Conservation (phyloP, 2,888 invertebrate species). For the Zootermopsis nevadensis region DNA sequence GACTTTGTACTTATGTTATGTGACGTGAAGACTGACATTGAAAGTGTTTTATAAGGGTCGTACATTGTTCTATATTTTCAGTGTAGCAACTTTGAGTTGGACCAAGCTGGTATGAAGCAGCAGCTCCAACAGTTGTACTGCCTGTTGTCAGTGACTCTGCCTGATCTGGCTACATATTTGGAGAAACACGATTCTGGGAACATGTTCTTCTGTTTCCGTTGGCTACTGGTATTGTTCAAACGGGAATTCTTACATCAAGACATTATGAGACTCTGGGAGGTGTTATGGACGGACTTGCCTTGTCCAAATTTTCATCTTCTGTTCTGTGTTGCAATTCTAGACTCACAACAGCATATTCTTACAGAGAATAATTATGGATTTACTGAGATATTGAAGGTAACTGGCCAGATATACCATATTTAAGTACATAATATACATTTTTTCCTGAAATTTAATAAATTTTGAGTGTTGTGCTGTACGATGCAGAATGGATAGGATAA, state of each 20-base stretch:
- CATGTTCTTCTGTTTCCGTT: slow-evolving; percentile 99
- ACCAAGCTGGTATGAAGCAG: slow-evolving; percentile 95
- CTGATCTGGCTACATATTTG: slow-evolving; percentile 87
- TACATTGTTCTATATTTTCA: slow-evolving; percentile 59
- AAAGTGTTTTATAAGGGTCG: background rate
- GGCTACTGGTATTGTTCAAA: slow-evolving; percentile 96
- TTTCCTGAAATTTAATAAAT: no score
- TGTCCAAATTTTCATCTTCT: slow-evolving; percentile 95
- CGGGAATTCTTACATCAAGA: slow-evolving; percentile 90
- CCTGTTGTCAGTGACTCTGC: slow-evolving; percentile 84
- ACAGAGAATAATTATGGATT: slow-evolving; percentile 94
- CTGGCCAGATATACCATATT: background rate
- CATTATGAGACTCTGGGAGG: slow-evolving; percentile 92
- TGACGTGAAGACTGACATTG: no score
- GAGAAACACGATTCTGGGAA: slow-evolving; percentile 90
- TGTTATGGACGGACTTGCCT: slow-evolving; percentile 91
- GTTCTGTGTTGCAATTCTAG: slow-evolving; percentile 93
- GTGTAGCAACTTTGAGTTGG: slow-evolving; percentile 94
- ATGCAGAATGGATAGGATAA: no score
- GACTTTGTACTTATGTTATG: no score
- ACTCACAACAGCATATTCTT: slow-evolving; percentile 86
- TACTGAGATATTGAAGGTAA: slow-evolving; percentile 93
- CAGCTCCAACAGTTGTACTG: slow-evolving; percentile 89
- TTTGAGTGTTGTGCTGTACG: no score
- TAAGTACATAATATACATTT: no score